These are phyloP conservation scores for Callipepla squamata DNA, from an alignment of 2,113 vertebrate species.

Conservation along the genomic window DNA sequence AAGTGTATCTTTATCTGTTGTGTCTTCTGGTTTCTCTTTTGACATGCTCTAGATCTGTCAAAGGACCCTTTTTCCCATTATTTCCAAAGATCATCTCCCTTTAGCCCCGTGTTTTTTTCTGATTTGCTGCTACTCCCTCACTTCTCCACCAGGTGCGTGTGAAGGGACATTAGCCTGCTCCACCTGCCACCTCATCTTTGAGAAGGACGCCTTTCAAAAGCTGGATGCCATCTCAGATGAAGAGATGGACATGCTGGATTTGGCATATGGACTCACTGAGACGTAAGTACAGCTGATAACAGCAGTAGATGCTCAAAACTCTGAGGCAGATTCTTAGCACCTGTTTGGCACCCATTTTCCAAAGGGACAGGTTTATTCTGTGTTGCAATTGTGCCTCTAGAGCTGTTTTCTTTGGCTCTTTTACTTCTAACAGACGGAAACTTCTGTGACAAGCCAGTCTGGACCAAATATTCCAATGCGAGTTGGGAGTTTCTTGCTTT, in stretches of 20 bases:
- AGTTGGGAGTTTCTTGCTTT: neutral
- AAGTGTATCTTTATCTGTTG: neutral
- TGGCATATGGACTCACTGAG: conserved; percentile 79
- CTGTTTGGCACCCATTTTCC: neutral
- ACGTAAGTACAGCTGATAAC: conserved; percentile 66
- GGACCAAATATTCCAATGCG: neutral
- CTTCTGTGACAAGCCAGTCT: neutral
- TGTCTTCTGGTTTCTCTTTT: neutral
- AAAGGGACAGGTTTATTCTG: neutral
- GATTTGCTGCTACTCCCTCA: neutral
- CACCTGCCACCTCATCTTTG: conserved; percentile 84
- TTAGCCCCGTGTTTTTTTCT: neutral
- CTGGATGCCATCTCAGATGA: conserved; percentile 75
- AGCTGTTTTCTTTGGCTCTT: neutral
- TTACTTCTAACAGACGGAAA: neutral
- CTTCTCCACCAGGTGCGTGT: conserved; percentile 72
- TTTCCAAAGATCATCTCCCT: neutral
- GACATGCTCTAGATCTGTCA: neutral
- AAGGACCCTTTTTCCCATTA: neutral
- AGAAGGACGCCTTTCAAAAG: conserved; percentile 71
- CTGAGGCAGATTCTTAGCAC: neutral
- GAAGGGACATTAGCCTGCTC: conserved; percentile 82
- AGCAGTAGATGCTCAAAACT: fast-evolving
- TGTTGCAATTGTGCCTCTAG: neutral
- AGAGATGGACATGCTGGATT: conserved; percentile 83